These are phyloP conservation scores for Monodelphis domestica DNA, from an alignment of 2,797 vertebrate species.

Conservation along the genomic window DNA sequence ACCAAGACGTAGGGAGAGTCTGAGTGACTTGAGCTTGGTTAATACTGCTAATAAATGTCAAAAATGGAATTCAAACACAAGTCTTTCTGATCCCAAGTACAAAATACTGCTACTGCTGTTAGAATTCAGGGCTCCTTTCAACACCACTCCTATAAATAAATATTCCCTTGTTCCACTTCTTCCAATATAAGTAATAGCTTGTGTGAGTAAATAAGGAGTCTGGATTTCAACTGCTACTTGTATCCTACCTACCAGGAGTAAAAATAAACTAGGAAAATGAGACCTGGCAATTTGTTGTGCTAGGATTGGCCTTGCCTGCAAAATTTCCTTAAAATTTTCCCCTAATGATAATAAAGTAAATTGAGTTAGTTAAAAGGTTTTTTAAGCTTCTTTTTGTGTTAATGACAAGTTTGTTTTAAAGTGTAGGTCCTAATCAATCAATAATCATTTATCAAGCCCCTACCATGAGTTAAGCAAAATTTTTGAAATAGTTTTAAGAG, in stretches of 20 bases:
- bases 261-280: neutral
- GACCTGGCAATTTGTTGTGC: neutral
- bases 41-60: neutral
- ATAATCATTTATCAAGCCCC: neutral
- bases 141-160: neutral
- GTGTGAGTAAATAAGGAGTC: neutral
- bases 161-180: neutral
- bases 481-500: neutral
- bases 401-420: neutral
- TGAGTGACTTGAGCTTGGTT: neutral
- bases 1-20: neutral
- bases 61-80: neutral
- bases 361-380: neutral
- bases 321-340: neutral
- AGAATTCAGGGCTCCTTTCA: neutral
- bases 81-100: neutral
- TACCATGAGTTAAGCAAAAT: neutral
- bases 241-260: neutral
- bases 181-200: no score
- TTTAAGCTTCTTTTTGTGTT: neutral
- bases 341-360: neutral
- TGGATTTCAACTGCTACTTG: neutral
- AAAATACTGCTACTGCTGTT: neutral
- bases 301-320: neutral
- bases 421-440: neutral